phyloP scores from a whole-genome alignment of 2,888 invertebrate genomes.

The Neoaliturus tenellus region DNA sequence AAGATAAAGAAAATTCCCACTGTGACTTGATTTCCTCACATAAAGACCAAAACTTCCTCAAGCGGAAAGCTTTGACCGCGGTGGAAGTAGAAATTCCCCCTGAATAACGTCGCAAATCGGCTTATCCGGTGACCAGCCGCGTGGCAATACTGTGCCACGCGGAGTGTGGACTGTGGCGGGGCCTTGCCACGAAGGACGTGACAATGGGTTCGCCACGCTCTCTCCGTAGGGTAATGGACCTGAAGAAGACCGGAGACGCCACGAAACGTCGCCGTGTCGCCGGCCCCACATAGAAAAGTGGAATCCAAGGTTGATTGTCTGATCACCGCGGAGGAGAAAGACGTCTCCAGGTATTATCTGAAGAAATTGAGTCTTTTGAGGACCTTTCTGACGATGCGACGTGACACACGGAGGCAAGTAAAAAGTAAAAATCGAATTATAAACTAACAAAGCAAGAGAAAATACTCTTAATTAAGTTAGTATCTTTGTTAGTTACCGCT shows the following conservation, averaged over 20 bases:
- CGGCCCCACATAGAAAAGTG: background rate
- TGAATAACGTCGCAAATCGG: background rate
- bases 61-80: too few species aligned
- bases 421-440: too few species aligned
- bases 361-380: too few species aligned
- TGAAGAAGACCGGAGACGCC: constrained; percentile 15
- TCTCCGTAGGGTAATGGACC: background rate
- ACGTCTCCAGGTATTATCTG: too few species aligned
- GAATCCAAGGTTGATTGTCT: background rate
- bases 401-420: too few species aligned
- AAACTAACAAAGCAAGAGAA: too few species aligned
- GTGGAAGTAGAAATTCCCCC: background rate
- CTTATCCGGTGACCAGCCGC: background rate
- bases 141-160: constrained; percentile 14
- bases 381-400: too few species aligned
- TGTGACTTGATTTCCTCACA: too few species aligned
- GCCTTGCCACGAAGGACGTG: constrained; percentile 42
- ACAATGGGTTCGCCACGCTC: constrained; percentile 44
- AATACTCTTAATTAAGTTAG: too few species aligned
- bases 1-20: too few species aligned
- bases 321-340: background rate
- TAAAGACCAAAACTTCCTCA: too few species aligned
- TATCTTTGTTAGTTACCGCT: too few species aligned
- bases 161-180: background rate
- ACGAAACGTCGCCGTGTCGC: background rate